Evolutionary conservation across 2,113 vertebrate species (phyloP).

Genomic region (Datnioides undecimradiatus): DNA sequence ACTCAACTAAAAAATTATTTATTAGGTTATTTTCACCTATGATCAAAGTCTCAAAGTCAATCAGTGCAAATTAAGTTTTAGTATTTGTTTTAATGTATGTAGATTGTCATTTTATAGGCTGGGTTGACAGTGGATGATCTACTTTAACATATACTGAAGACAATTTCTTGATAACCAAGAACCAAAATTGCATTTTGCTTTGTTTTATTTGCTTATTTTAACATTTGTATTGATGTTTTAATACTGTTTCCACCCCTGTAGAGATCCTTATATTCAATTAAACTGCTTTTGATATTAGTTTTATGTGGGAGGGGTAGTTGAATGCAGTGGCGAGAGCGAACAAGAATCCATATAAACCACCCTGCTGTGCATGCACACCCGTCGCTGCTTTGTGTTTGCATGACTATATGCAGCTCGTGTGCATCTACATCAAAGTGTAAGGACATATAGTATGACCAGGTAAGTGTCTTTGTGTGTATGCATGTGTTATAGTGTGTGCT

Average conservation of each 20-base stretch:
- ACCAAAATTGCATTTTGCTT: background rate
- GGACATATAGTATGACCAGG: slow-evolving; percentile 29
- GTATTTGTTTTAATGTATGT: background rate
- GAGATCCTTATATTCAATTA: background rate
- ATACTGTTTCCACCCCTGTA: background rate
- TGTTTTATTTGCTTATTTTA: background rate
- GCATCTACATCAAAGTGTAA: slow-evolving; percentile 47
- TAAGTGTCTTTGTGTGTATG: background rate
- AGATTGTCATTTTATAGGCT: background rate
- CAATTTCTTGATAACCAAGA: background rate
- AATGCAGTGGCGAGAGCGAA: background rate
- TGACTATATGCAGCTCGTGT: background rate
- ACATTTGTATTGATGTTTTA: too few relatives aligned
- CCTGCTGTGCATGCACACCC: too few relatives aligned
- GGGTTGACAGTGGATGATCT: background rate
- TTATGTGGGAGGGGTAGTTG: too few relatives aligned
- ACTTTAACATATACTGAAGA: background rate
- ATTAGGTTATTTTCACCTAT: background rate
- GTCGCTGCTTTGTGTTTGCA: background rate
- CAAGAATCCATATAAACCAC: background rate
- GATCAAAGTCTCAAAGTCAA: background rate
- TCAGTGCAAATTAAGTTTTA: too few relatives aligned
- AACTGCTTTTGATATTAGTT: background rate
- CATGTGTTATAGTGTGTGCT: slow-evolving; percentile 21
- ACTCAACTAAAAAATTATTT: too few relatives aligned